These are phyloP conservation scores for Verasper variegatus DNA, from an alignment of 2,113 vertebrate genomes.

Conservation along the genomic window DNA sequence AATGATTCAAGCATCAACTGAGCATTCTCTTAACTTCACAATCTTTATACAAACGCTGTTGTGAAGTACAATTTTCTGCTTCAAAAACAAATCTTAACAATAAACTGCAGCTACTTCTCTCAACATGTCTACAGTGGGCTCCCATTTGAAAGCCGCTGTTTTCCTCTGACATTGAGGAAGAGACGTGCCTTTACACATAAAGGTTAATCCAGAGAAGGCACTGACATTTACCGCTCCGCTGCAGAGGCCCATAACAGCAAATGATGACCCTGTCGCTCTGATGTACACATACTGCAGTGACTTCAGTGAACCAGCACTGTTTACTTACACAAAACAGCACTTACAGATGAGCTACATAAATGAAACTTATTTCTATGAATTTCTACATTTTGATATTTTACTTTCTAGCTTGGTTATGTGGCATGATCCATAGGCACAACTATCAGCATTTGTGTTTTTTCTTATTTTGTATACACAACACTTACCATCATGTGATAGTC, in stretches of 20 bases:
- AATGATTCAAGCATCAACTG: background rate
- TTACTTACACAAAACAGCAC: background rate
- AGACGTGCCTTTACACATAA: slow-evolving; percentile 32
- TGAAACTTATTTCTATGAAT: background rate
- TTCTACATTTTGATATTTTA: background rate
- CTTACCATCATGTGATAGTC: slow-evolving; percentile 99
- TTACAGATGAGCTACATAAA: background rate
- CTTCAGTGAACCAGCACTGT: slow-evolving; percentile 2
- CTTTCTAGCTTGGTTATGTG: too few species aligned
- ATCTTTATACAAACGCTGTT: background rate
- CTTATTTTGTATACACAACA: background rate
- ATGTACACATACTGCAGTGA: slow-evolving; percentile 5
- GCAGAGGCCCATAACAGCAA: slow-evolving; percentile 29
- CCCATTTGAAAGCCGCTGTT: background rate
- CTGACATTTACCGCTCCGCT: slow-evolving; percentile 52
- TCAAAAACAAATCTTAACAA: background rate
- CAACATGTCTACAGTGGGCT: background rate
- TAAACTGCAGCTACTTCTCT: slow-evolving; percentile 18
- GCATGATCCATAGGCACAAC: background rate
- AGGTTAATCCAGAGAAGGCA: slow-evolving; percentile 59
- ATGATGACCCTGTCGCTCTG: slow-evolving; percentile 28
- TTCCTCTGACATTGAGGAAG: slow-evolving; percentile 41
- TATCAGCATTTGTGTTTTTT: background rate
- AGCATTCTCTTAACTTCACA: background rate
- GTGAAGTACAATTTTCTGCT: background rate